These are phyloP conservation scores for Eulithis prunata DNA, from an alignment of 2,888 invertebrate genomes.

Conservation along the genomic window DNA sequence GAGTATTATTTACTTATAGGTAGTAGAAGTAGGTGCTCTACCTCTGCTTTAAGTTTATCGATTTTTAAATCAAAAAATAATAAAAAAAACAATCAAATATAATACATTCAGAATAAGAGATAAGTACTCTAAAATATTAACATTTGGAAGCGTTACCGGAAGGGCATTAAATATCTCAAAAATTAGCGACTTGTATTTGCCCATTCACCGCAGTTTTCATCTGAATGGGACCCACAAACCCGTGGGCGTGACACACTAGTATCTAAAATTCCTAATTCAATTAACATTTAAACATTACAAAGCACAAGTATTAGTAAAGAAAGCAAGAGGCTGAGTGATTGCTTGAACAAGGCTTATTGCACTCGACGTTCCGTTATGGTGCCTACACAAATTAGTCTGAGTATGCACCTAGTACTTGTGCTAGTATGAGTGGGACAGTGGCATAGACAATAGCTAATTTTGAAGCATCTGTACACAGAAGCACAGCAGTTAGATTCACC, in stretches of 20 bases:
- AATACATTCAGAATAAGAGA: too few relatives aligned
- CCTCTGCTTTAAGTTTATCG: too few relatives aligned
- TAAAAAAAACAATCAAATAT: too few relatives aligned
- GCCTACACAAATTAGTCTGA: constrained; percentile 59
- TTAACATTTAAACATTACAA: constrained; percentile 61
- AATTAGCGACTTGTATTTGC: constrained; percentile 30
- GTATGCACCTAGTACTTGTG: constrained; percentile 15
- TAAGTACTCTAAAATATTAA: too few relatives aligned
- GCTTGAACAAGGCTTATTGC: constrained; percentile 61
- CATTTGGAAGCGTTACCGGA: neutral
- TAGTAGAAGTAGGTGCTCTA: too few relatives aligned
- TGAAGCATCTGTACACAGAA: neutral
- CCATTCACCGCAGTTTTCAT: constrained; percentile 16
- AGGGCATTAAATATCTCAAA: constrained; percentile 31
- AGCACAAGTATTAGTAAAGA: constrained; percentile 58
- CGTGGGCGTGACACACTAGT: constrained; percentile 48
- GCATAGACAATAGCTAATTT: neutral
- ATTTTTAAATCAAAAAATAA: too few relatives aligned
- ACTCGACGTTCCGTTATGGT: constrained; percentile 72
- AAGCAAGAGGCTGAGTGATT: constrained; percentile 46
- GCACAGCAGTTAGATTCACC: too few relatives aligned
- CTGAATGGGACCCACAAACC: constrained; percentile 12
- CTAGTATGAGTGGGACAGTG: constrained; percentile 21
- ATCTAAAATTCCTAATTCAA: constrained; percentile 60
- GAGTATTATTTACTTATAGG: too few relatives aligned